Evolutionary conservation across 2,888 invertebrate species (phyloP).

Genomic region (Tachina lurida): DNA sequence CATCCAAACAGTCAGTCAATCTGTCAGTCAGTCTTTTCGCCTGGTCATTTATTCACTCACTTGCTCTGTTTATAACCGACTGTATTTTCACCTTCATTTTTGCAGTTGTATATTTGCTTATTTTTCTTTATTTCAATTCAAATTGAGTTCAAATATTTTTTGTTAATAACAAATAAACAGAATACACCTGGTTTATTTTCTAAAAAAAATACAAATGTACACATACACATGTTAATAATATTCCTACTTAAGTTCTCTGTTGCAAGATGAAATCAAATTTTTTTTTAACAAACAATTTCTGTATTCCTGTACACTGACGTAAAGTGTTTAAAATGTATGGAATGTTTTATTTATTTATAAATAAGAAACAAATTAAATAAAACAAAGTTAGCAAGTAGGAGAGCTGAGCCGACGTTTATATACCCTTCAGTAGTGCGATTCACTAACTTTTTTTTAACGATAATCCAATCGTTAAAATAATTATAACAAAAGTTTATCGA

Average conservation of each 20-base stretch:
- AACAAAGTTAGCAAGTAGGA: not conserved
- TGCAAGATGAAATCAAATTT: not conserved
- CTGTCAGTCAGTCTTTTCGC: not conserved
- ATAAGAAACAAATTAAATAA: not conserved
- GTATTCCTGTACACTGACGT: conserved; percentile 25
- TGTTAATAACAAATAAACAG: conserved; percentile 17
- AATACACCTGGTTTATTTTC: conserved; percentile 39
- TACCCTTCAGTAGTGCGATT: no score
- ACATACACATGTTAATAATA: not conserved
- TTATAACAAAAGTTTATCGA: no score
- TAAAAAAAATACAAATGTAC: not conserved
- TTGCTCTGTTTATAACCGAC: not conserved
- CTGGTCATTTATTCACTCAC: not conserved
- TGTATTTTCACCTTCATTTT: not conserved
- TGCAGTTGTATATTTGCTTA: not conserved
- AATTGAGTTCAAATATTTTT: conserved; percentile 9
- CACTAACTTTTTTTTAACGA: no score
- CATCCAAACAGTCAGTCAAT: no score
- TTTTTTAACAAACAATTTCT: conserved; percentile 19
- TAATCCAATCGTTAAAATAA: no score
- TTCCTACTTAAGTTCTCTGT: not conserved
- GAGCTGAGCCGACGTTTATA: not conserved
- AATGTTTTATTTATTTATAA: not conserved
- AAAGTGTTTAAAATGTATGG: not conserved
- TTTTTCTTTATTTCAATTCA: not conserved